Evolutionary conservation across 1,140 invertebrate genomes (phyloP).

Genomic region (Neodiprion pinetum): DNA sequence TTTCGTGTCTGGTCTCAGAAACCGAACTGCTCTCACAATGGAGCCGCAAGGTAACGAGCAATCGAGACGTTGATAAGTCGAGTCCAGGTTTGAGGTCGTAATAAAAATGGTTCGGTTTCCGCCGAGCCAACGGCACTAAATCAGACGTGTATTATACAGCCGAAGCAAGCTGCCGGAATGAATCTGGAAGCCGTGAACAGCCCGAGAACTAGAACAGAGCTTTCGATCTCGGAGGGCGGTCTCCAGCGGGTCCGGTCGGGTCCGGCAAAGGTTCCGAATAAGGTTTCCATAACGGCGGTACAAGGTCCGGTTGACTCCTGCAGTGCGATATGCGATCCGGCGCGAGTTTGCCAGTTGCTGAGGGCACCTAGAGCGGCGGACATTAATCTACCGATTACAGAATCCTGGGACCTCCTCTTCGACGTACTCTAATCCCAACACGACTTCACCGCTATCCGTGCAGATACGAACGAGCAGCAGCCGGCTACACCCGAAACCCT

Average conservation of each 20-base stretch:
- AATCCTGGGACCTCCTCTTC: conserved; percentile 56
- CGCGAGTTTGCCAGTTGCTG: conserved; percentile 31
- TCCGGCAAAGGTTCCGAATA: not conserved
- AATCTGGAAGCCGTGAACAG: too few relatives aligned
- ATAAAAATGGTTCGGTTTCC: too few relatives aligned
- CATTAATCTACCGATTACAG: conserved; percentile 63
- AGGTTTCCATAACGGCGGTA: not conserved
- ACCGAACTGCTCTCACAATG: too few relatives aligned
- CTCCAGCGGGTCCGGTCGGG: conserved; percentile 20
- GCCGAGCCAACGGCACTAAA: too few relatives aligned
- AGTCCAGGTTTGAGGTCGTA: too few relatives aligned
- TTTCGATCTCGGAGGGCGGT: not conserved
- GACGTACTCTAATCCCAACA: conserved; percentile 51
- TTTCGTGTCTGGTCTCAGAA: too few relatives aligned
- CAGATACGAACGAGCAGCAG: not conserved
- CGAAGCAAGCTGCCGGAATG: too few relatives aligned
- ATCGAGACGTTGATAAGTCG: too few relatives aligned
- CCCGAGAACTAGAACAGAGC: too few relatives aligned
- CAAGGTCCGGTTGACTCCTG: conserved; percentile 40
- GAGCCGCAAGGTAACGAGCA: too few relatives aligned
- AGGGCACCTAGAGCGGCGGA: conserved; percentile 39
- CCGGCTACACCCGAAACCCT: not conserved
- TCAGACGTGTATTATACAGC: too few relatives aligned
- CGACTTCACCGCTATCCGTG: conserved; percentile 18
- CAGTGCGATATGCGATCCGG: conserved; percentile 24